These are phyloP conservation scores for Drosophila sturtevanti DNA, from an alignment of 1,140 invertebrate species.

Conservation along the genomic window DNA sequence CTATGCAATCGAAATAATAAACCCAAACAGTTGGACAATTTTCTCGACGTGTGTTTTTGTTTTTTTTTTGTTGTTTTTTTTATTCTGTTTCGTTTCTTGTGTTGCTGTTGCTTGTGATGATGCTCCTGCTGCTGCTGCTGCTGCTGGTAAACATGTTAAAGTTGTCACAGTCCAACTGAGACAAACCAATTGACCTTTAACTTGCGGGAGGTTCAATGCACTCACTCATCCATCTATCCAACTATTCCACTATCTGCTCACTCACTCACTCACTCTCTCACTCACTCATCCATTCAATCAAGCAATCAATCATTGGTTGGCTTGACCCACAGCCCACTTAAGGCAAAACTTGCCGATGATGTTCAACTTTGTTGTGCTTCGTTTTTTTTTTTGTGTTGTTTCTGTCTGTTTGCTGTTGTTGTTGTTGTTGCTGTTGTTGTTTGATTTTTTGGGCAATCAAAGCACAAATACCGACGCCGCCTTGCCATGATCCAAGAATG, in stretches of 20 bases:
- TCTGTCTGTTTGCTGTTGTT: no score
- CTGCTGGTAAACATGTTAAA: constrained; percentile 53
- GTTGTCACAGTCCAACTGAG: constrained; percentile 57
- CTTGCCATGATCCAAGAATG: constrained; percentile 61
- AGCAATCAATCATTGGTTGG: constrained; percentile 79
- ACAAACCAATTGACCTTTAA: constrained; percentile 74
- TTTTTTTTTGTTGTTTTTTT: constrained; percentile 28
- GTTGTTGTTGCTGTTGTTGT: constrained; percentile 18
- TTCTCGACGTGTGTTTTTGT: constrained; percentile 69
- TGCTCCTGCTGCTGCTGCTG: background rate
- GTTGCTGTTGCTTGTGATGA: background rate
- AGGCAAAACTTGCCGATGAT: constrained; percentile 49
- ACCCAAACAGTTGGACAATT: constrained; percentile 79
- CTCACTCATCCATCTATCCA: background rate
- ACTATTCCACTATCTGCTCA: background rate
- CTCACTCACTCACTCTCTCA: constrained; percentile 35
- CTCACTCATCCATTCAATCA: constrained; percentile 56
- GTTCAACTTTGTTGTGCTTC: background rate
- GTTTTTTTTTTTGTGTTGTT: no score
- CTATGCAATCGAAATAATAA: constrained; percentile 76
- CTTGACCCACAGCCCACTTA: constrained; percentile 78
- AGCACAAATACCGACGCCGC: constrained; percentile 71
- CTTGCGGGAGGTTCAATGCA: constrained; percentile 30
- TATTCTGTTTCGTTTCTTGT: background rate
- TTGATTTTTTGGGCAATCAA: constrained; percentile 73